These are phyloP conservation scores for Campylorhamphus procurvoides DNA, from an alignment of 2,113 vertebrate species.

Conservation along the genomic window DNA sequence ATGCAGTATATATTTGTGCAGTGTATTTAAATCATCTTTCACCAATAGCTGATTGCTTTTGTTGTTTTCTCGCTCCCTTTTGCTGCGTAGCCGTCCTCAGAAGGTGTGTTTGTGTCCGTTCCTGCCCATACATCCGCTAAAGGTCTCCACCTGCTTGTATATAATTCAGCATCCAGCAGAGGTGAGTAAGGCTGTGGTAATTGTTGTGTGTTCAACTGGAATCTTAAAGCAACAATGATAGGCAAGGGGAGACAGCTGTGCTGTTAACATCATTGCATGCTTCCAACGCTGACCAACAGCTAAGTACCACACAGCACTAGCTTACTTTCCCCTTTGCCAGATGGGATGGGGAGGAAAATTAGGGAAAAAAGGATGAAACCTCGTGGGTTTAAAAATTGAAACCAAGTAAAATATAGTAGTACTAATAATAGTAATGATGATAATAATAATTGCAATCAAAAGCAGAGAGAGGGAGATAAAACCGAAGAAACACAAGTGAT, in stretches of 20 bases:
- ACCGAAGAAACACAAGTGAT: neutral
- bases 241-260: neutral
- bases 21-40: neutral
- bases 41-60: neutral
- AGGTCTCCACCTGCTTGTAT: conserved; percentile 90
- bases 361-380: neutral
- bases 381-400: neutral
- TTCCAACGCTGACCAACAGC: neutral
- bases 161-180: conserved; percentile 97
- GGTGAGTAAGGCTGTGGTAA: conserved; percentile 78
- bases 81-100: conserved; percentile 85
- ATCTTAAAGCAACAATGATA: neutral
- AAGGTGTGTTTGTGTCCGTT: conserved; percentile 97
- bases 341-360: neutral
- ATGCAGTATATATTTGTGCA: neutral
- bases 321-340: neutral
- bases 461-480: neutral
- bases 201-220: neutral
- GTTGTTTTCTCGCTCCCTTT: neutral
- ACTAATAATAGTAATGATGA: neutral
- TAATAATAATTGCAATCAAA: neutral
- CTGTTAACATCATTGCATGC: neutral
- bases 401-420: neutral
- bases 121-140: conserved; percentile 85
- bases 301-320: rapidly evolving